A percentile compares a stretch with the other conserved stretches of the same genome.
These are phyloP conservation scores for Aleadryas rufinucha DNA, from an alignment of 2,113 vertebrate genomes.

Conservation along the genomic window DNA sequence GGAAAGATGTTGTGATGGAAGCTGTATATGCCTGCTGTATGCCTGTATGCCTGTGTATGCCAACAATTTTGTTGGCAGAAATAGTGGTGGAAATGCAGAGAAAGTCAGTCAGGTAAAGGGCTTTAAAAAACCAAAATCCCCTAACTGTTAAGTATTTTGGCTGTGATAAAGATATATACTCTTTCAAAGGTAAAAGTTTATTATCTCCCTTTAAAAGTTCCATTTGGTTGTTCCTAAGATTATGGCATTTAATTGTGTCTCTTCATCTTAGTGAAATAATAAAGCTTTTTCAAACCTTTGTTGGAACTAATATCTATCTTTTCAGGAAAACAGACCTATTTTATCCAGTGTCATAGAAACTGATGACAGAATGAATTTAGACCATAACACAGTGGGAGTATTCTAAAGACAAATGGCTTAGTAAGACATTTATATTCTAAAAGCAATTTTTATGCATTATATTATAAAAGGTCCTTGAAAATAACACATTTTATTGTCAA, in stretches of 20 bases:
- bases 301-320: not conserved
- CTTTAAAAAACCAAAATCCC: not conserved
- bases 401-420: constrained; percentile 12
- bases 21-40: not conserved
- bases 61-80: not conserved
- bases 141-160: not conserved
- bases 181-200: not conserved
- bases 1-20: not conserved
- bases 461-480: not conserved
- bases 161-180: not conserved
- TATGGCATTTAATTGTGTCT: not conserved
- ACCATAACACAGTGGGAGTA: not conserved
- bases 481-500: not conserved
- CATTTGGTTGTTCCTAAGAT: not conserved
- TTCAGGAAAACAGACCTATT: constrained; percentile 18
- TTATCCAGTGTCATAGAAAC: constrained; percentile 38
- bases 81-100: not conserved
- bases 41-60: not conserved
- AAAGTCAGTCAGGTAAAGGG: not conserved
- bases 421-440: not conserved
- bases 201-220: not conserved
- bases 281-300: not conserved
- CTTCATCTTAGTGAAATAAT: not conserved
- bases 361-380: not conserved
- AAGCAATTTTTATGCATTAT: not conserved